A percentile compares a stretch with the other conserved stretches of the same genome.
Evolutionary conservation across 2,113 vertebrate species (phyloP).

Genomic region (Jacana jacana): DNA sequence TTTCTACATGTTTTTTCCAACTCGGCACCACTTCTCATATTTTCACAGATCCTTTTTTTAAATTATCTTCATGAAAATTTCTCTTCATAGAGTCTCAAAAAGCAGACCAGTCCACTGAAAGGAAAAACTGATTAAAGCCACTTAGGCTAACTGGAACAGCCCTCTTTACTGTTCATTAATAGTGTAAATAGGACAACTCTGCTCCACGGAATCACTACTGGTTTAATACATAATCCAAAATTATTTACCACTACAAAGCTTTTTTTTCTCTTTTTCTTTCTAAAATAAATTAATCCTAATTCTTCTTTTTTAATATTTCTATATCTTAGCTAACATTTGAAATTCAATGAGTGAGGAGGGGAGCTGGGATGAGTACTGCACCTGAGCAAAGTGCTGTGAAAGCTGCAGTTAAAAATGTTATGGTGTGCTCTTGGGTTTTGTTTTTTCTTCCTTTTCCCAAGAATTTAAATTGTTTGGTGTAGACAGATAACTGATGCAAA

Average conservation of each 20-base stretch:
- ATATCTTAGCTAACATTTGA: background rate
- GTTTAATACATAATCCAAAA: background rate
- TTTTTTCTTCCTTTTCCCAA: background rate
- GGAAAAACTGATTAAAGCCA: background rate
- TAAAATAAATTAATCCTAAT: background rate
- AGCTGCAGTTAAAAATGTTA: background rate
- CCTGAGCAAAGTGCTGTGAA: fast-evolving
- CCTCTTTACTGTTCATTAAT: background rate
- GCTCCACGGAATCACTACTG: background rate
- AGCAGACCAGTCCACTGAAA: background rate
- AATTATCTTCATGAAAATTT: background rate
- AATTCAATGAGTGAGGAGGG: background rate
- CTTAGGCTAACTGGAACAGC: background rate
- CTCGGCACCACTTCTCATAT: background rate
- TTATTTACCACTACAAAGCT: background rate
- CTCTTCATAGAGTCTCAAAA: background rate
- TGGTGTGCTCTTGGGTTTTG: background rate
- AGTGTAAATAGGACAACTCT: background rate
- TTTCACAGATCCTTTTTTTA: background rate
- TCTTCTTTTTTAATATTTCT: background rate
- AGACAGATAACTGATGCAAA: background rate
- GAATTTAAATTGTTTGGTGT: background rate
- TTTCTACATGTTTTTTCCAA: background rate
- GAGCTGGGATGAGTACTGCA: background rate
- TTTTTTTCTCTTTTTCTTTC: no score